Percentiles rank a stretch among this genome's conserved stretches.
These are phyloP conservation scores for Mongoloraphidia duomilia DNA, from an alignment of 2,888 invertebrate species.

Conservation along the genomic window DNA sequence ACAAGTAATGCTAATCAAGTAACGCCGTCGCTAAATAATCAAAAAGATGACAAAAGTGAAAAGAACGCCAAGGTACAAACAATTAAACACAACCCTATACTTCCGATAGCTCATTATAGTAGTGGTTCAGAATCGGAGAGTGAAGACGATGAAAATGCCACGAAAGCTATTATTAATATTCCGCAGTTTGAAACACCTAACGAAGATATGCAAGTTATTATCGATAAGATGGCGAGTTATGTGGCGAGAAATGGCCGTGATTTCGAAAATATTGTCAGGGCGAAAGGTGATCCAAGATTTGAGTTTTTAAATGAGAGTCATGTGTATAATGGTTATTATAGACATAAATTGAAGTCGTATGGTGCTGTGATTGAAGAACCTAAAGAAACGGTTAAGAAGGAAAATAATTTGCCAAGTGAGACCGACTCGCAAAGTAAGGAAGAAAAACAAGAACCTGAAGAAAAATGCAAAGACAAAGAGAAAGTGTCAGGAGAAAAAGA, in stretches of 20 bases:
- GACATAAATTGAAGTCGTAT: conserved; percentile 42
- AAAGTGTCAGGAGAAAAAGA: conserved; percentile 24
- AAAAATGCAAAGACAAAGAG: conserved; percentile 26
- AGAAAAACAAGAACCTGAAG: conserved; percentile 22
- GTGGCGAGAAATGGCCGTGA: conserved; percentile 90
- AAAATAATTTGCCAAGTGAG: conserved; percentile 9
- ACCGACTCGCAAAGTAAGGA: conserved; percentile 2
- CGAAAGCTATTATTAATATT: conserved; percentile 24
- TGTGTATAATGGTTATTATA: conserved; percentile 70
- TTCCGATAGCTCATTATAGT: conserved; percentile 24
- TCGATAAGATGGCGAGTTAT: conserved; percentile 94
- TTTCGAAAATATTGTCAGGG: conserved; percentile 77
- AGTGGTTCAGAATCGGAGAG: conserved; percentile 23
- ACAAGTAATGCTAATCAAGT: background rate
- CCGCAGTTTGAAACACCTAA: conserved; percentile 50
- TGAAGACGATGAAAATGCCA: conserved; percentile 11
- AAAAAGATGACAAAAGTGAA: background rate
- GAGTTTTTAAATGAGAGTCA: conserved; percentile 69
- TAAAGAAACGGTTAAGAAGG: conserved; percentile 19
- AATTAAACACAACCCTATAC: conserved; percentile 18
- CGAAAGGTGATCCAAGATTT: conserved; percentile 75
- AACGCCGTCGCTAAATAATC: background rate
- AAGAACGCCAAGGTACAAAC: background rate
- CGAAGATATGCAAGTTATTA: conserved; percentile 68
- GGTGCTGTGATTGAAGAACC: conserved; percentile 23